Evolutionary conservation across 2,888 invertebrate genomes (phyloP).

Genomic region (Icerya purchasi): DNA sequence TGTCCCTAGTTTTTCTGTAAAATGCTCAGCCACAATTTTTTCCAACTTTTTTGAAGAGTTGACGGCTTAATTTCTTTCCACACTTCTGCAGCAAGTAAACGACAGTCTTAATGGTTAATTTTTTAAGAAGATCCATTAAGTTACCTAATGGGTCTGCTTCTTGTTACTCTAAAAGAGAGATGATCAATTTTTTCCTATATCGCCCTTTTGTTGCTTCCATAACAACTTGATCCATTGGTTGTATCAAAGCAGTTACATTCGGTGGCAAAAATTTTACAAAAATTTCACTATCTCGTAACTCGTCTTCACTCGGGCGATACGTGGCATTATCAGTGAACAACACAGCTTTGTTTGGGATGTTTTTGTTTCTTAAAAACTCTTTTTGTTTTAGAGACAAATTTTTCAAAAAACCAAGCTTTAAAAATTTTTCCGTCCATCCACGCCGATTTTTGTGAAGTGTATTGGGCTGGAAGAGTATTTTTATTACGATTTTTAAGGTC

Average conservation of each 20-base stretch:
- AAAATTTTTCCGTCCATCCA: conserved; percentile 18
- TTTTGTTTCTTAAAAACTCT: conserved; percentile 14
- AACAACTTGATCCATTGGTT: conserved; percentile 20
- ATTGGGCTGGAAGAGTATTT: conserved; percentile 16
- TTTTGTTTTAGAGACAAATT: conserved; percentile 15
- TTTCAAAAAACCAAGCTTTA: conserved; percentile 14
- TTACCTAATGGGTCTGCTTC: conserved; percentile 11
- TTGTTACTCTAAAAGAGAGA: conserved; percentile 12
- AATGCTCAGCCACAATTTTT: conserved; percentile 11
- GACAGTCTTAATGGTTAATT: conserved; percentile 8
- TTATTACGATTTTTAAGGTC: conserved; percentile 18
- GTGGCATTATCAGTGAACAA: conserved; percentile 16
- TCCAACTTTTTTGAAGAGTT: conserved; percentile 14
- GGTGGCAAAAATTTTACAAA: conserved; percentile 18
- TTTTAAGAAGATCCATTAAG: conserved; percentile 6
- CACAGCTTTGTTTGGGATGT: conserved; percentile 15
- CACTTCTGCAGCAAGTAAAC: conserved; percentile 9
- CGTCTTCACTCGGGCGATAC: conserved; percentile 5
- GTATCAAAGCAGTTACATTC: conserved; percentile 18
- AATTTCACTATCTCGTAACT: conserved; percentile 14
- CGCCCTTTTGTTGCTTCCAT: conserved; percentile 17
- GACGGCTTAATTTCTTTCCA: conserved; percentile 13
- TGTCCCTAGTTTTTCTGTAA: conserved; percentile 3
- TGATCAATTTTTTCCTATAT: conserved; percentile 14
- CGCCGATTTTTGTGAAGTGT: conserved; percentile 17